Base-by-base conservation (phyloP, 2,797 vertebrate genomes). In the Chiroxiphia lanceolata region DNA sequence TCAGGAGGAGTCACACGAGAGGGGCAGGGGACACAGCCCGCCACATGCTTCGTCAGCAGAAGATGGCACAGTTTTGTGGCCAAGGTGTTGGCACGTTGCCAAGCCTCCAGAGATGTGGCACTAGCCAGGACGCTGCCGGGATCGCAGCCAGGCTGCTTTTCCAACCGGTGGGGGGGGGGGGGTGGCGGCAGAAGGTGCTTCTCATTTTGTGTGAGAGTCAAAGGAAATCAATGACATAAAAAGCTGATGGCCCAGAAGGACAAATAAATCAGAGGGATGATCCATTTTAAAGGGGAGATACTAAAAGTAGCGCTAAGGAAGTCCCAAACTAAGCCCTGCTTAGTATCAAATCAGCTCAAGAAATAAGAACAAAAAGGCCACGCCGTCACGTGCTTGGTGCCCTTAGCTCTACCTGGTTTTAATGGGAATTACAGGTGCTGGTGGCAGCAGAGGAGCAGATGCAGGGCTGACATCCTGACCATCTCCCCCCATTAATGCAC, bases 271-370 rank as follows among this genome's bases (percentile, higher is more conserved):
- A 67, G 25, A n/a, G 45, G 87, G 94, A 95, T 96, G 93, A 95
- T 94, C 94, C 71, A 97, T 93, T 97, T 95, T 71, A 94, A 75
- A 90, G 34, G 91, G 42, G 57, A 92, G 89, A 84, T 94, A 80
- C 81, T 96, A 97, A 97, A 97, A 95, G 96, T 85, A 96, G 95
- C 65, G 2, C 83, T 93, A 94, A 95, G 89, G 75, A 95, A 92
- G 92, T 40, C 90, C 95, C 78, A 92, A 96, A 96, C 48, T 96
- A 97, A 97, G 95, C 96, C 96, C 93, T 94, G 86, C 96, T 96
- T 97, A 95, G 92, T 92, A 87, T 87, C 93, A 84, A 95, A 97
- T 94, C 94, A 95, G 94, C 94, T 97, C 93, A 96, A 95, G 95
- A 95, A 94, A 54, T 95, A 94, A 94, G 94, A 97, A 94, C 90